Conservation (phyloP, 2,888 invertebrate genomes). For the Drosophila leonis region DNA sequence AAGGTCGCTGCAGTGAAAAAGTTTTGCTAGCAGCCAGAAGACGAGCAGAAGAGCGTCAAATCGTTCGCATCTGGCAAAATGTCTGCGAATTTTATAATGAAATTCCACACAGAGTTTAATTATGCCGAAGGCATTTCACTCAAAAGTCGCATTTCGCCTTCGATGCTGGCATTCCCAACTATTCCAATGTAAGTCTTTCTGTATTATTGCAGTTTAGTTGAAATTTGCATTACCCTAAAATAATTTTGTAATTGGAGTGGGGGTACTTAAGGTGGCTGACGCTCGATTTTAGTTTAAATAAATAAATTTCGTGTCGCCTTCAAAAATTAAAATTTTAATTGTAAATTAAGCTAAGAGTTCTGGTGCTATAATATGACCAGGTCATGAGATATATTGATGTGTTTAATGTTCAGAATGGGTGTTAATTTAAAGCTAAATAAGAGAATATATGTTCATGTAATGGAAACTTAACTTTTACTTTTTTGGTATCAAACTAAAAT, state of each 20-base stretch:
- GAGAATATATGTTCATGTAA: too few relatives aligned
- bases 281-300: background rate
- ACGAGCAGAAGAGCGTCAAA: slow-evolving; percentile 24
- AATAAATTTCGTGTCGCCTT: background rate
- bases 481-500: too few relatives aligned
- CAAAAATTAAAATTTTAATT: background rate
- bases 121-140: slow-evolving; percentile 57
- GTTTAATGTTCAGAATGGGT: background rate
- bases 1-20: slow-evolving; percentile 20
- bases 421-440: too few relatives aligned
- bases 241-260: background rate
- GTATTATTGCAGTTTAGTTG: slow-evolving; percentile 22
- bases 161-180: slow-evolving; percentile 38
- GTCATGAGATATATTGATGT: background rate
- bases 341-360: background rate
- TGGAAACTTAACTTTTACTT: too few relatives aligned
- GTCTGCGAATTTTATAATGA: slow-evolving; percentile 75
- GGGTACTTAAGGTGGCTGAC: background rate
- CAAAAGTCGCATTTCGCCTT: slow-evolving; percentile 37
- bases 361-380: background rate
- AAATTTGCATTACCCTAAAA: slow-evolving; percentile 16
- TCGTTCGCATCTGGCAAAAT: slow-evolving; percentile 42
- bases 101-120: slow-evolving; percentile 72
- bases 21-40: slow-evolving; percentile 14
- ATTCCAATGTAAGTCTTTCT: slow-evolving; percentile 28